phyloP scores from a whole-genome alignment of 30 jellyfish, hydroid and myxozoan genomes.

The Mastigias papua region DNA sequence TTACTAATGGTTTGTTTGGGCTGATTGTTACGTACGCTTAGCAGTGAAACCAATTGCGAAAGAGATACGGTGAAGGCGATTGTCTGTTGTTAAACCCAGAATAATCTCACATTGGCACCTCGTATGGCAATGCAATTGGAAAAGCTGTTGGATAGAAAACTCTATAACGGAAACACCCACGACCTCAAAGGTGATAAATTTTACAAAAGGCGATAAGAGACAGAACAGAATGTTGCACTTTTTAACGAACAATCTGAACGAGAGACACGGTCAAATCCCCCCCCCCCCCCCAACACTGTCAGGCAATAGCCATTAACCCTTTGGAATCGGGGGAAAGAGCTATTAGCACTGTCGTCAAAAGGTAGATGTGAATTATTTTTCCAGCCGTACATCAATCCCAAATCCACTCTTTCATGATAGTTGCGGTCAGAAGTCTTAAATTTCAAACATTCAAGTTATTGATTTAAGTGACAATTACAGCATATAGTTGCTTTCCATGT shows the following conservation, averaged over 20 bases:
- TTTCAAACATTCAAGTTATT: not conserved
- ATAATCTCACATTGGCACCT: not conserved
- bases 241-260: not conserved
- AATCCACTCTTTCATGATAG: not conserved
- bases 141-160: not conserved
- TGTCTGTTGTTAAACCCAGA: not conserved
- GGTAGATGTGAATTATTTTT: too few relatives aligned
- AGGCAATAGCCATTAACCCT: too few relatives aligned
- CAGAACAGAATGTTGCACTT: not conserved
- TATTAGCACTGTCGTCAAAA: not conserved
- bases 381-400: not conserved
- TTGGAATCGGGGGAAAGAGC: not conserved
- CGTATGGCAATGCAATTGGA: not conserved
- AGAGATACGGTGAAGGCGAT: too few relatives aligned
- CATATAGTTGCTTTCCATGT: not conserved
- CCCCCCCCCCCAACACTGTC: not conserved
- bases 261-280: not conserved
- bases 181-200: not conserved
- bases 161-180: slow-evolving; percentile 4
- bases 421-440: not conserved
- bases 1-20: not conserved
- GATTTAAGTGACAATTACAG: not conserved
- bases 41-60: not conserved
- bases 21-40: not conserved
- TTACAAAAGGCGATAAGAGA: not conserved